A percentile compares a stretch with the other conserved stretches of the same genome.
phyloP scores from a whole-genome alignment of 2,113 vertebrate genomes.

The Hippocampus barbouri region DNA sequence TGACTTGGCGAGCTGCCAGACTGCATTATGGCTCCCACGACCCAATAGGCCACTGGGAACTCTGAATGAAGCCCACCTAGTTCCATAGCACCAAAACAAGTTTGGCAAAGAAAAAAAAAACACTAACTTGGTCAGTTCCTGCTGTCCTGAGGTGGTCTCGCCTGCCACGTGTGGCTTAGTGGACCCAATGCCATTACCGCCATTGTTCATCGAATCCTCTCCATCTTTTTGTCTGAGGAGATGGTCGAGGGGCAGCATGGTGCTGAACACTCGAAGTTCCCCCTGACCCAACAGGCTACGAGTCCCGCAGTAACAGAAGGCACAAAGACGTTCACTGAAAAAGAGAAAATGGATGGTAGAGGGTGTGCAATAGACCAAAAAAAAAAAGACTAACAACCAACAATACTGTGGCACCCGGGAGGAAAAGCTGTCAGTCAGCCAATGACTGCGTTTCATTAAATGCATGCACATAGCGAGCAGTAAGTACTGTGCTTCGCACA shows the following conservation, averaged over 20 bases:
- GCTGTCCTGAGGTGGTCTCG: constrained; percentile 67
- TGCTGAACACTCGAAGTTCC: constrained; percentile 84
- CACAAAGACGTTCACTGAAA: constrained; percentile 90
- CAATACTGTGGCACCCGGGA: constrained; percentile 55
- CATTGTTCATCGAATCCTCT: constrained; percentile 64
- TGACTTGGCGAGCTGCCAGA: constrained; percentile 64
- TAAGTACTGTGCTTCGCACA: constrained; percentile 6
- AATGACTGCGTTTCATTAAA: constrained; percentile 40
- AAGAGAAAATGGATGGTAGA: constrained; percentile 43
- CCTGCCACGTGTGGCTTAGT: constrained; percentile 59
- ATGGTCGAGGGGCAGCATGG: constrained; percentile 75
- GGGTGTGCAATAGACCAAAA: neutral
- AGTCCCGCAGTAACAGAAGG: constrained; percentile 96
- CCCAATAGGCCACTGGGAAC: constrained; percentile 68
- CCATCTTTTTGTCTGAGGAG: constrained; percentile 64
- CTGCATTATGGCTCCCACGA: constrained; percentile 38
- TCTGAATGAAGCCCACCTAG: constrained; percentile 54
- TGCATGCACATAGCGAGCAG: constrained; percentile 23
- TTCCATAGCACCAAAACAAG: constrained; percentile 71
- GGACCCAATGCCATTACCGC: constrained; percentile 67
- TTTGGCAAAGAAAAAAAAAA: constrained; percentile 58
- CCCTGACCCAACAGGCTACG: constrained; percentile 97
- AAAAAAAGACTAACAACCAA: constrained; percentile 60
- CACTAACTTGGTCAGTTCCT: constrained; percentile 63
- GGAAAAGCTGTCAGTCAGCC: constrained; percentile 19